A percentile compares a stretch with the other conserved stretches of the same genome.
Conservation (phyloP, 2,797 vertebrate species). For the Nannoperca australis region DNA sequence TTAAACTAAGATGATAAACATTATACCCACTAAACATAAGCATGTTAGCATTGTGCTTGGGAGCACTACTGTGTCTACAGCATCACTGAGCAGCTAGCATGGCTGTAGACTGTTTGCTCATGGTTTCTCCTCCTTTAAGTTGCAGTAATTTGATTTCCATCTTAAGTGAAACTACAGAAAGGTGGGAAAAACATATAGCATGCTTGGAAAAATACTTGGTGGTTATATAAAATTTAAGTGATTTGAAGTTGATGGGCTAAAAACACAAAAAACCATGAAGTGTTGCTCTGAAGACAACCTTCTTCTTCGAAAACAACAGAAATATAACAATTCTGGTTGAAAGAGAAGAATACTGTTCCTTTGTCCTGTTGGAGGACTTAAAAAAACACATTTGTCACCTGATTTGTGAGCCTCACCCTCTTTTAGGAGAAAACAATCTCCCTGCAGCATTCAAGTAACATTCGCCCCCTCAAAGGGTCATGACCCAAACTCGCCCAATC, state of each 20-base stretch:
- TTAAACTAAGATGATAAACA: background rate
- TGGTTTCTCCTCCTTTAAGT: background rate
- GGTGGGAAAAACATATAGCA: background rate
- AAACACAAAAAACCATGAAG: background rate
- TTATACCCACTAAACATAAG: background rate
- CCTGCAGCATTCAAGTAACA: slow-evolving; percentile 23
- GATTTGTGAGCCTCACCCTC: slow-evolving; percentile 1
- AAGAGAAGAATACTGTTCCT: background rate
- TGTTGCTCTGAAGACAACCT: background rate
- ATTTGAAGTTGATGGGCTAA: background rate
- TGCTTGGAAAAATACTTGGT: background rate
- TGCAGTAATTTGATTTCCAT: slow-evolving; percentile 4
- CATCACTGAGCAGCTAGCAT: background rate
- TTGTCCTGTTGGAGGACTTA: background rate
- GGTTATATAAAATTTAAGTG: background rate
- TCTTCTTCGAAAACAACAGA: background rate
- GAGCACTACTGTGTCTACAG: too few relatives aligned
- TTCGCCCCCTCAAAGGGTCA: slow-evolving; percentile 36
- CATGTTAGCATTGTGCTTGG: background rate
- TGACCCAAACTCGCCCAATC: slow-evolving; percentile 43
- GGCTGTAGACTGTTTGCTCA: background rate
- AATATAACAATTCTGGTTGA: background rate
- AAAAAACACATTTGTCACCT: background rate
- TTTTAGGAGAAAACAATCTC: slow-evolving; percentile 21
- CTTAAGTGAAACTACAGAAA: background rate